Evolutionary conservation across 2,113 vertebrate genomes (phyloP).

Genomic region (Brienomyrus brachyistius): DNA sequence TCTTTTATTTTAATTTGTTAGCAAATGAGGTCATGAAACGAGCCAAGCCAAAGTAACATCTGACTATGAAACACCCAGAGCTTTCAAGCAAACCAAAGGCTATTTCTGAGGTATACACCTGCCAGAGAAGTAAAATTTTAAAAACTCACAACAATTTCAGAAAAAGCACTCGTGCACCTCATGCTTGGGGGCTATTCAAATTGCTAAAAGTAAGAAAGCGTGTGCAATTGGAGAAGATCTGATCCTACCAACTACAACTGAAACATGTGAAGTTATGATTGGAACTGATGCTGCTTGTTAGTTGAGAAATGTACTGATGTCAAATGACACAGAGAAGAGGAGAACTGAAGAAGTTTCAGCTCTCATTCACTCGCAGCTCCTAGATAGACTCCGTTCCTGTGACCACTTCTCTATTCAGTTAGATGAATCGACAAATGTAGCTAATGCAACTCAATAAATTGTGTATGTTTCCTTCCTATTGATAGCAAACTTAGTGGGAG

Average conservation of each 20-base stretch:
- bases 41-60: not conserved
- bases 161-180: not conserved
- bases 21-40: slow-evolving; percentile 12
- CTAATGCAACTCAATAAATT: slow-evolving; percentile 11
- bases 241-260: not conserved
- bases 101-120: not conserved
- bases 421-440: slow-evolving; percentile 18
- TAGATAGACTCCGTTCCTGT: slow-evolving; percentile 20
- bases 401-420: slow-evolving; percentile 18
- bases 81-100: not conserved
- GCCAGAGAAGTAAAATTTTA: not conserved
- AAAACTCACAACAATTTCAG: not conserved
- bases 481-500: slow-evolving; percentile 10
- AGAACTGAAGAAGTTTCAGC: slow-evolving; percentile 21
- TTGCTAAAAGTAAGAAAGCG: not conserved
- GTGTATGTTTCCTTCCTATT: slow-evolving; percentile 22
- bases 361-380: slow-evolving; percentile 16
- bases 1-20: slow-evolving; percentile 11
- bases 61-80: not conserved
- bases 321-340: slow-evolving; percentile 25
- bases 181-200: not conserved
- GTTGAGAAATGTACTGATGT: slow-evolving; percentile 21
- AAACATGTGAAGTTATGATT: slow-evolving; percentile 8
- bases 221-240: not conserved
- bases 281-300: not conserved